Base-by-base conservation (phyloP, 1,140 invertebrate species). In the Anagrus nilaparvatae region DNA sequence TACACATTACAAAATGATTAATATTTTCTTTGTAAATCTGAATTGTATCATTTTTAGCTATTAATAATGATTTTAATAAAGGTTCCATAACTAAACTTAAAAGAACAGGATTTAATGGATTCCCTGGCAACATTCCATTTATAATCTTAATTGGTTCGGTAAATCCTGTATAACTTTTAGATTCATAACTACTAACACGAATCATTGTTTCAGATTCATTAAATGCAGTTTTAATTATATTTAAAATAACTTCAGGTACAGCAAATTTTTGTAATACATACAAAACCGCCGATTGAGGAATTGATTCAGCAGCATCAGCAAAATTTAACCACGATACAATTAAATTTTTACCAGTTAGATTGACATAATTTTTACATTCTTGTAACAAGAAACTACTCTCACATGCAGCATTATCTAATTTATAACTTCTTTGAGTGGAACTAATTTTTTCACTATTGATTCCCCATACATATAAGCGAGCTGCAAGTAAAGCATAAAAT, bases 321-420 rank as follows among this genome's bases (percentile, higher is more conserved):
- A 41, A 33, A 41, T 41, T 31, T 18, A 41, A 18, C 30, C 29
- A 41, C 13, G 30, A 29, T 17, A 41, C 12, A 13, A 14, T 31
- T 8, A 41, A 6, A 41, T 33, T 23, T 32, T 41, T 32, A 0
- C 13, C 24, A 18, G 18, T 18, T 17, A 25, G 18, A 19, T 33
- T 9, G 8, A 23, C 31, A 25, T 4, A 41, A 3, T 41, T 25
- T 13, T 33, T 32, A 27, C 39, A 41, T 41, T 41, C 39, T 33
- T 41, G 30, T 18, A 41, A 5, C 32, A 33, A 33, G 27, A 33
- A 41, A 25, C 30, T 41, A 19, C 20, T 33, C 19, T 41, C 21
- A 33, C 39, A 41, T 4, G 30, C 29, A 18, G 39, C 23, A 41
- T 41, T 27, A 25, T 24, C n/a, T 7, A 41, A 0, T 13, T 33